Evolutionary conservation across 1,140 invertebrate genomes (phyloP), one percentile per base, ranked within the genome.

Genomic region (Hormaphis cornu): DNA sequence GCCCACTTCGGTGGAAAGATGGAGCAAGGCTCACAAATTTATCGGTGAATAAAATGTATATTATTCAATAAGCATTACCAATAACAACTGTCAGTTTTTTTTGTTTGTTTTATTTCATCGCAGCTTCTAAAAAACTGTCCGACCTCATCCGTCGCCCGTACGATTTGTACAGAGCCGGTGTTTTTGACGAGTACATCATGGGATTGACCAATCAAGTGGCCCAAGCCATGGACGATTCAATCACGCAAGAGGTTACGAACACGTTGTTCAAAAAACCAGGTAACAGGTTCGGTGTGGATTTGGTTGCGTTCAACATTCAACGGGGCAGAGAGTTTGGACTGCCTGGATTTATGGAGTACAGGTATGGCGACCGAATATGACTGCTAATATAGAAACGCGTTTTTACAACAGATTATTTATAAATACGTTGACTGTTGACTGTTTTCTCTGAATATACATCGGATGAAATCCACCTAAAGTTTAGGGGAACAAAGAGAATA

Each of bases 201-300:
- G 92, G 92, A 35, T 77, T 95, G 50, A 89, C 92, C 86, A 95
- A 96, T 78, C 92, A 96, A 81, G 89, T 95, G 26, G 91, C 92
- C 12, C 91, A 95, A 79, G 91, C 92, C 75, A 94, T 95, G 90
- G 93, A 96, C 74, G 90, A 94, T 76, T 91, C 91, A 0, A 90
- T 96, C 69, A 94, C 92, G 0, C 90, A 93, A 80, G 90, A 95
- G 81, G 79, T 95, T 9, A 93, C 91, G 1, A 90, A 93, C 75
- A 90, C 90, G 76, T 79, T 95, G 0, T 93, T 95, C 73, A 89
- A 93, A 80, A 75, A 75, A 48, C 86, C 85, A 52, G 92, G 89
- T 74, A 89, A 90, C 1, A 90, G 91, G 77, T 92, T 89, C 1
- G 91, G 92, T 9, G 79, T 94, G 9, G 92, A 95, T 80, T 77